phyloP scores from a whole-genome alignment of 2,113 vertebrate genomes.

The Acrocephalus kingi region DNA sequence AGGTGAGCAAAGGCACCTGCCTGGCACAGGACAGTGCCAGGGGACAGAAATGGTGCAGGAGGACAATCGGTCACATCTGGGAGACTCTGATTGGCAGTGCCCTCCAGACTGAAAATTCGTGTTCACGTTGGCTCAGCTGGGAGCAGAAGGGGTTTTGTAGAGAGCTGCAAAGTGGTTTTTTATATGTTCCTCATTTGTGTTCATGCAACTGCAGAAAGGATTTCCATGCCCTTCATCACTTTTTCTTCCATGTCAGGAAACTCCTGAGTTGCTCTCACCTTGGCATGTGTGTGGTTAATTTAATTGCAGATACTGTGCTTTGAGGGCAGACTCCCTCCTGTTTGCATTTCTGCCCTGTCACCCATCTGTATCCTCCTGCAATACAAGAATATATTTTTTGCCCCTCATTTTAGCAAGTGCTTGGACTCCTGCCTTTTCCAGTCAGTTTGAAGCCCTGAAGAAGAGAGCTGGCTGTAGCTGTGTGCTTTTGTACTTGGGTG shows the following conservation, averaged over 20 bases:
- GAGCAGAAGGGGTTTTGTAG: background rate
- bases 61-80: background rate
- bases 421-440: background rate
- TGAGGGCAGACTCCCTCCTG: background rate
- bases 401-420: rapidly evolving
- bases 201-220: background rate
- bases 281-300: rapidly evolving
- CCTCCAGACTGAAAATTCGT: background rate
- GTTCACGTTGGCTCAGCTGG: rapidly evolving
- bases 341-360: background rate
- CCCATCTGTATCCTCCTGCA: background rate
- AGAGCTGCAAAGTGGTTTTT: background rate
- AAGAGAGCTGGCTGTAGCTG: background rate
- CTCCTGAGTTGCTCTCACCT: background rate
- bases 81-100: background rate
- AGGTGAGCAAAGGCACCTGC: background rate
- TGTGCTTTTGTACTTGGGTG: rapidly evolving
- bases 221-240: background rate
- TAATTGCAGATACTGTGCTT: background rate
- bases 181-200: rapidly evolving
- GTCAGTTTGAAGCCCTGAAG: background rate
- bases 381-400: rapidly evolving
- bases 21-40: background rate
- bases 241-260: rapidly evolving
- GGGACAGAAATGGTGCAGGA: background rate